Conservation (phyloP, 2,797 vertebrate genomes). For the Todus mexicanus region DNA sequence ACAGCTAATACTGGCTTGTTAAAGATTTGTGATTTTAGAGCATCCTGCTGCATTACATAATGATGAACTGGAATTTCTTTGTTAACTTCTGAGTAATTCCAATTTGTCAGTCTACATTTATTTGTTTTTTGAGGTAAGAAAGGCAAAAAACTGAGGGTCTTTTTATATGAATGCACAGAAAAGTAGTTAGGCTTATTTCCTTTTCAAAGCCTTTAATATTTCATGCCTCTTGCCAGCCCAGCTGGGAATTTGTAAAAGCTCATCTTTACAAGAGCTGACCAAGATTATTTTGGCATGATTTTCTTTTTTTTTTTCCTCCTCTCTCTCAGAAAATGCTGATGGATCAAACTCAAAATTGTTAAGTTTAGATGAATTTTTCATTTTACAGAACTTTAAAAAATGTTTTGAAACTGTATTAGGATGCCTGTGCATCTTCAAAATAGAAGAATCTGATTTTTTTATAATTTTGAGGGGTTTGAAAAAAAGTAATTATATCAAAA, state of each 20-base stretch:
- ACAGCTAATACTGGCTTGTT: background rate
- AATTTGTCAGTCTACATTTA: background rate
- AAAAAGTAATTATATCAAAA: background rate
- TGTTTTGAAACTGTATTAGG: background rate
- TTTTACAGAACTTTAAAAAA: background rate
- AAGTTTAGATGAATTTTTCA: background rate
- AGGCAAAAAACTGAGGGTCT: background rate
- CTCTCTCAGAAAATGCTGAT: background rate
- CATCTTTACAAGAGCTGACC: background rate
- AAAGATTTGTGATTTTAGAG: background rate
- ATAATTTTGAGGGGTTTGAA: background rate
- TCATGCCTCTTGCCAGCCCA: background rate
- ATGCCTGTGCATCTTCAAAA: background rate
- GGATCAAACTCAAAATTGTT: background rate
- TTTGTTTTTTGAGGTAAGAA: background rate
- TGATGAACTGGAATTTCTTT: background rate
- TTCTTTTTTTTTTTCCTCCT: background rate
- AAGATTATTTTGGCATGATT: background rate
- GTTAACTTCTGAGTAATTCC: background rate
- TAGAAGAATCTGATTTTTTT: background rate
- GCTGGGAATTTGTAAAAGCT: background rate
- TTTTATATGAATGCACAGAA: background rate
- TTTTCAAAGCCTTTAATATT: constrained; percentile 12
- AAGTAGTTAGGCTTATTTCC: background rate
- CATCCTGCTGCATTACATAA: background rate